Conservation (phyloP, 2,113 vertebrate species). For the Deroptyus accipitrinus region DNA sequence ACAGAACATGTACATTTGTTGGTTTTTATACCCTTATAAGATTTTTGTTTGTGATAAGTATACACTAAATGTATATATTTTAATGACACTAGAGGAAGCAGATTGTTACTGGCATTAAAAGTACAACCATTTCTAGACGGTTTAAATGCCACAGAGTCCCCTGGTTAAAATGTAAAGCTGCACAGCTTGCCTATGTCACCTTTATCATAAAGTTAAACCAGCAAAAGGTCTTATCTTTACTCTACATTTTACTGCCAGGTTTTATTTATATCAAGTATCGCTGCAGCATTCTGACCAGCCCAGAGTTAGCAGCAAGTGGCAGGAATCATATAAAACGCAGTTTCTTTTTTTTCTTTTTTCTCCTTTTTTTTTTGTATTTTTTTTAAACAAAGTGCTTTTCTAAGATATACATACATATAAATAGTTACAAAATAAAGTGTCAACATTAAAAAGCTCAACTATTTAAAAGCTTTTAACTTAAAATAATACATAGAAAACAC, state of each 20-base stretch:
- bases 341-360: constrained; percentile 68
- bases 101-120: constrained; percentile 98
- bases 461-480: constrained; percentile 86
- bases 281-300: constrained; percentile 98
- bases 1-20: constrained; percentile 81
- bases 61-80: constrained; percentile 87
- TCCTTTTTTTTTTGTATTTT: constrained; percentile 57
- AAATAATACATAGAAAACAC: constrained; percentile 84
- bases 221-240: constrained; percentile 80
- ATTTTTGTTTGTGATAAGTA: constrained; percentile 83
- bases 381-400: constrained; percentile 98
- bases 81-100: constrained; percentile 87
- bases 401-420: constrained; percentile 94
- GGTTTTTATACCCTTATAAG: constrained; percentile 75
- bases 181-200: constrained; percentile 94
- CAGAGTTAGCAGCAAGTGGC: constrained; percentile 99
- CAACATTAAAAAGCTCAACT: constrained; percentile 91
- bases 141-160: constrained; percentile 99
- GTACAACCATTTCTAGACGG: constrained; percentile 95
- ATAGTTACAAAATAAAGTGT: constrained; percentile 94
- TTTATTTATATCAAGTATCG: constrained; percentile 90
- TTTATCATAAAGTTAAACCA: constrained; percentile 83
- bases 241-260: constrained; percentile 87
- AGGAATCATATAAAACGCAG: constrained; percentile 91
- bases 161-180: constrained; percentile 98